phyloP scores from a whole-genome alignment of 1,140 invertebrate species.

The Protaetia brevitarsis region DNA sequence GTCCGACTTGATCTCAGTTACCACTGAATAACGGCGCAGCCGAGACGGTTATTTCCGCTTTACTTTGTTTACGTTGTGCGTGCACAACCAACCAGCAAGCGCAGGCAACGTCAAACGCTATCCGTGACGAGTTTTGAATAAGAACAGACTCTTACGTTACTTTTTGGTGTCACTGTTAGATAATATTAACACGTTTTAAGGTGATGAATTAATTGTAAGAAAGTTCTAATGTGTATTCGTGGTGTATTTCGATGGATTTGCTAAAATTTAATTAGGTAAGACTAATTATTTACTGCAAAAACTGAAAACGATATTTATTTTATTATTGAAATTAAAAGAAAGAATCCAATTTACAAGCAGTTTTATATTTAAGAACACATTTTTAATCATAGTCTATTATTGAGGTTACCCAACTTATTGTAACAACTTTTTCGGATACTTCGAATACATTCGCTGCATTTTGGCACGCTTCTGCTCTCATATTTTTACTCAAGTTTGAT shows the following conservation, averaged over 20 bases:
- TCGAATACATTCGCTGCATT: no score
- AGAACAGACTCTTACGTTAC: not conserved
- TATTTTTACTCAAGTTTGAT: no score
- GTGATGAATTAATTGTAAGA: not conserved
- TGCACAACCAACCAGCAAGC: not conserved
- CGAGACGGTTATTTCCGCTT: conserved; percentile 16
- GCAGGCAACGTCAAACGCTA: not conserved
- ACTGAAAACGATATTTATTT: no score
- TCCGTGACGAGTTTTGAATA: not conserved
- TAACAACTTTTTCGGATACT: no score
- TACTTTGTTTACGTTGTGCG: conserved; percentile 19
- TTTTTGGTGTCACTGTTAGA: not conserved
- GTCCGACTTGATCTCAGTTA: conserved; percentile 17
- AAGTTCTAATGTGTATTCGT: not conserved
- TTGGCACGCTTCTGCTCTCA: no score
- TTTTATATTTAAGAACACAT: no score
- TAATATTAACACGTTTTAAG: not conserved
- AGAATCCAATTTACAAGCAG: no score
- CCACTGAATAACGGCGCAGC: conserved; percentile 17
- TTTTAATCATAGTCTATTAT: no score
- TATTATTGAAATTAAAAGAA: no score
- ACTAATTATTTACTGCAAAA: no score
- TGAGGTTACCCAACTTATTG: no score
- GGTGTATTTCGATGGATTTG: not conserved
- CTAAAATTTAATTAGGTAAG: not conserved